Evolutionary conservation across 2,797 vertebrate genomes (phyloP), one percentile per base, ranked within the genome.

Genomic region (Myotis daubentonii): DNA sequence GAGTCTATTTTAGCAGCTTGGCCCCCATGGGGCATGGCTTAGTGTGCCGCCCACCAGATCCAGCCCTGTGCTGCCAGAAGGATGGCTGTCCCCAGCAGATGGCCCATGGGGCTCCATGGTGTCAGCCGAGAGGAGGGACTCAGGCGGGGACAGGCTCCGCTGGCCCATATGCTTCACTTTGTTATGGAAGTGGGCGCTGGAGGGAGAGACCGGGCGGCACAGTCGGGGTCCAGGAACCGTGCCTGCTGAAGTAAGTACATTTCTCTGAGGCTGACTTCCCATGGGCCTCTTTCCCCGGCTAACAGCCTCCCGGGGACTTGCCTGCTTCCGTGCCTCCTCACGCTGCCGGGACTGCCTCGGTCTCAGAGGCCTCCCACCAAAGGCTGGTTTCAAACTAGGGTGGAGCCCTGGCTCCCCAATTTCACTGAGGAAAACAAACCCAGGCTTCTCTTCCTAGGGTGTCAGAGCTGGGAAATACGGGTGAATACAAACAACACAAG

Each of bases 1-100:
- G 93, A 97, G 93, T 96, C 93, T 94, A 86, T 98, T 98, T 98
- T 98, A 97, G 97, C 96, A 97, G 92, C 86, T 83, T 96, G 88
- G 89, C 72, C 97, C 97, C 95, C 87, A n/a, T 20, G 65, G 60
- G n/a, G 74, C 94, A 41, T 62, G 94, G 60, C 91, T 96, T 98
- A 97, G 97, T 95, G 92, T n/a, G 96, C 89, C 84, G 96, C 91
- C 95, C 97, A 94, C 96, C 0, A 0, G 94, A 98, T 93, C 84
- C 5, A 55, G 41, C 53, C 30, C 93, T 65, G 41, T 81, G 96
- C 97, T 23, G 0, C 82, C 92, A 91, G 85, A 95, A 97, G 72
- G 94, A 85, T 94, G 95, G 87, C 91, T 97, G 94, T 76, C 87
- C 98, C 87, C 89, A 94, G 85, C 94, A 94, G 94, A 95, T 96